A percentile compares a stretch with the other conserved stretches of the same genome.
Evolutionary conservation across 2,888 invertebrate species (phyloP).

Genomic region (Oscheius myriophilus): DNA sequence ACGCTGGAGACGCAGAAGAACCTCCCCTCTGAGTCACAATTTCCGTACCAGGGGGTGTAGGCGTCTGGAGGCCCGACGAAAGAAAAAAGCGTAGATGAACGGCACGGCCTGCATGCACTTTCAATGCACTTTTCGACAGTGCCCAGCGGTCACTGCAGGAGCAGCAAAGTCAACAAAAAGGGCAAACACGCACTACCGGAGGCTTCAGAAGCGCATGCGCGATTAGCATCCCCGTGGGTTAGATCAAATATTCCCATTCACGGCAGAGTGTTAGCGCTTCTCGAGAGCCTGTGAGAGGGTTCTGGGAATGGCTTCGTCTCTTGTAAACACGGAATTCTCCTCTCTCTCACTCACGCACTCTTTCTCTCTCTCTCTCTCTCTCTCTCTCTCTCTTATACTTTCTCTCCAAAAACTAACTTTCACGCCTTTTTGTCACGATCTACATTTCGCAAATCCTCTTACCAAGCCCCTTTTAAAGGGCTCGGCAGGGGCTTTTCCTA

Average conservation of each 20-base stretch:
- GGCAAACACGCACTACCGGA: conserved; percentile 31
- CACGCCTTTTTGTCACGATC: too few relatives aligned
- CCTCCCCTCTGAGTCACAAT: conserved; percentile 18
- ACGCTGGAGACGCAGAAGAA: not conserved
- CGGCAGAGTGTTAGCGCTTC: too few relatives aligned
- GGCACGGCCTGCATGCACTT: not conserved
- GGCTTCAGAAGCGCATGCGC: conserved; percentile 28
- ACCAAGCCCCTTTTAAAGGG: too few relatives aligned
- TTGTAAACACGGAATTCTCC: too few relatives aligned
- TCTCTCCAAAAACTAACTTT: too few relatives aligned
- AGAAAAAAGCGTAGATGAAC: not conserved
- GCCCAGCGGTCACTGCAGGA: conserved; percentile 28
- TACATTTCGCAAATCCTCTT: too few relatives aligned
- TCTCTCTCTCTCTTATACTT: too few relatives aligned
- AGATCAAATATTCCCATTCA: conserved; percentile 21
- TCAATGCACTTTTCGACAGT: conserved; percentile 2
- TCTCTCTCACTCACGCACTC: too few relatives aligned
- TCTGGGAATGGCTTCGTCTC: too few relatives aligned
- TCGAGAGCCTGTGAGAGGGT: too few relatives aligned
- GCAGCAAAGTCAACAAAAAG: conserved; percentile 29
- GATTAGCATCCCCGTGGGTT: conserved; percentile 19
- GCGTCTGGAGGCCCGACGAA: not conserved
- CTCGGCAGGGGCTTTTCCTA: too few relatives aligned
- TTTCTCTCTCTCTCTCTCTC: too few relatives aligned
- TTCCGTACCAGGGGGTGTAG: not conserved